These are phyloP conservation scores for Drosophila putrida DNA, from an alignment of 2,888 invertebrate species.

Conservation along the genomic window DNA sequence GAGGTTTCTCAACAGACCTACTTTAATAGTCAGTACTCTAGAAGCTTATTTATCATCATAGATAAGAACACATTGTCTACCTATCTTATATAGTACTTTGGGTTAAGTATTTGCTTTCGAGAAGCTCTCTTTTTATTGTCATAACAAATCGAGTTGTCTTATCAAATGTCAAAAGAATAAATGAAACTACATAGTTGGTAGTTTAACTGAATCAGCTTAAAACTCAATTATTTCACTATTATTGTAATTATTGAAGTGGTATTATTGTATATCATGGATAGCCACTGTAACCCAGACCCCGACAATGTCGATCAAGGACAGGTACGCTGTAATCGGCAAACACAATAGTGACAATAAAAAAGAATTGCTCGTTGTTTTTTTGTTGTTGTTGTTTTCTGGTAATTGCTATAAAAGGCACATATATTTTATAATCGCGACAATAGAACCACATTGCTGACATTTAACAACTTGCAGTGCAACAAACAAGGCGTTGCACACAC, in stretches of 20 bases:
- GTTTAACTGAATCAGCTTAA: too few relatives aligned
- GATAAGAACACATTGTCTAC: too few relatives aligned
- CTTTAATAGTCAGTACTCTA: too few relatives aligned
- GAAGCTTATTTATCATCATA: neutral
- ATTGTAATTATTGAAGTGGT: neutral
- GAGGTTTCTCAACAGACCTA: neutral
- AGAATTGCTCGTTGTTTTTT: conserved; percentile 18
- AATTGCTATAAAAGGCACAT: conserved; percentile 39
- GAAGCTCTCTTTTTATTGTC: neutral
- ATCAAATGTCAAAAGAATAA: neutral
- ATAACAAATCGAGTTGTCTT: conserved; percentile 1
- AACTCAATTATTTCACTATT: neutral
- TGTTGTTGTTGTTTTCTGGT: conserved; percentile 1
- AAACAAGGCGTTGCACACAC: conserved; percentile 2
- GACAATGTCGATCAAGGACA: conserved; percentile 46
- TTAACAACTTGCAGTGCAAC: conserved; percentile 4
- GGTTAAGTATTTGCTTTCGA: neutral
- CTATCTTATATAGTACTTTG: neutral
- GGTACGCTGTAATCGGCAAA: conserved; percentile 20
- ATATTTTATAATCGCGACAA: conserved; percentile 19
- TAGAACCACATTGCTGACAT: conserved; percentile 25
- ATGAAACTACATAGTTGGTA: neutral
- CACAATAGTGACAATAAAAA: conserved; percentile 1
- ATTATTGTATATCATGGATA: conserved; percentile 1
- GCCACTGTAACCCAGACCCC: conserved; percentile 27